These are phyloP conservation scores for Varanus salvator DNA, from an alignment of 2,113 vertebrate genomes.

Conservation along the genomic window DNA sequence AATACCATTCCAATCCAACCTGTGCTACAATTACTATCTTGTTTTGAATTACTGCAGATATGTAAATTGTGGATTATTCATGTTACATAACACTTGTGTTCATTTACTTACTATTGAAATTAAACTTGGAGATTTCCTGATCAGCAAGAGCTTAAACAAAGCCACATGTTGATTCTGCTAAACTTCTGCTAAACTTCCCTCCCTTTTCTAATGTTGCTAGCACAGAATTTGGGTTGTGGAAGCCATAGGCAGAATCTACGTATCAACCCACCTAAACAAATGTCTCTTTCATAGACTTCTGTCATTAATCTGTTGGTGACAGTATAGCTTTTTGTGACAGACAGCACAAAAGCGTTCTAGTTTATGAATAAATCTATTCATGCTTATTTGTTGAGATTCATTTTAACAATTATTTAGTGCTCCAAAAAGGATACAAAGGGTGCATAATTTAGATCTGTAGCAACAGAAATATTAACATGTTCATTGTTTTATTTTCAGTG, in stretches of 20 bases:
- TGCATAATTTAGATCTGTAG: not conserved
- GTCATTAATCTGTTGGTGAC: not conserved
- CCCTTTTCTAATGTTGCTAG: not conserved
- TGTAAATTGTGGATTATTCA: not conserved
- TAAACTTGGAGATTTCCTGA: not conserved
- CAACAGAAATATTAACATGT: not conserved
- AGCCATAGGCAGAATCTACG: not conserved
- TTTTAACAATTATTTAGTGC: not conserved
- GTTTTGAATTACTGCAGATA: not conserved
- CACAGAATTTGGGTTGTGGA: not conserved
- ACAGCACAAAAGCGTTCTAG: not conserved
- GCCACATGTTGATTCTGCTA: not conserved
- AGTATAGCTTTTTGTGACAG: not conserved
- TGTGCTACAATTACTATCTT: not conserved
- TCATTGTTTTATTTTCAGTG: conserved; percentile 61
- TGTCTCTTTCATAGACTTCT: conserved; percentile 2
- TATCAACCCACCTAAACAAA: not conserved
- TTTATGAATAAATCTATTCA: not conserved
- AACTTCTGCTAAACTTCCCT: not conserved
- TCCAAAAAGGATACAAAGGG: not conserved
- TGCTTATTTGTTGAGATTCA: not conserved
- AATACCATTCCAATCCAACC: not conserved
- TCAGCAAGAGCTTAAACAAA: not conserved
- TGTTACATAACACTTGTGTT: not conserved
- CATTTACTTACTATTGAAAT: not conserved